These are phyloP conservation scores for Morpho achilles DNA, from an alignment of 2,888 invertebrate genomes.

Conservation along the genomic window DNA sequence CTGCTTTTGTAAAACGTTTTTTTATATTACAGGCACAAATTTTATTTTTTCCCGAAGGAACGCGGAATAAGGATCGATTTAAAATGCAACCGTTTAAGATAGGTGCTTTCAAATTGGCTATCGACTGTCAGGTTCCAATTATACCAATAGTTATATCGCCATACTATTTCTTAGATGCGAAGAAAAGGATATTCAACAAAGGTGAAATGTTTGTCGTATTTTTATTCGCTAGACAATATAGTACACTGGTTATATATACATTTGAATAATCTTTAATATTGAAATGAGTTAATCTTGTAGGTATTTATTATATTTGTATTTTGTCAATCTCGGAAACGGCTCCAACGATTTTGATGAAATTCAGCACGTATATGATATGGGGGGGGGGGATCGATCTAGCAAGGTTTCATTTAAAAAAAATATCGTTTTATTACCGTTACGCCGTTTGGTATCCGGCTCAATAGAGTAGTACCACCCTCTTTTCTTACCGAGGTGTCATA, in stretches of 20 bases:
- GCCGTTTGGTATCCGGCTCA: too few species aligned
- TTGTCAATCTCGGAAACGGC: too few species aligned
- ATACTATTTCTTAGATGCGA: constrained; percentile 78
- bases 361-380: background rate
- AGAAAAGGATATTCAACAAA: constrained; percentile 70
- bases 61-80: constrained; percentile 76
- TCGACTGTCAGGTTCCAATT: constrained; percentile 83
- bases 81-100: constrained; percentile 85
- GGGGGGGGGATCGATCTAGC: too few species aligned
- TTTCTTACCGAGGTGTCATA: too few species aligned
- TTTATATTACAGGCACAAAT: constrained; percentile 78
- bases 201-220: constrained; percentile 44
- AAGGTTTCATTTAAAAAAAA: background rate
- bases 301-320: background rate
- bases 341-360: background rate
- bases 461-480: too few species aligned
- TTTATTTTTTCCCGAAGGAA: constrained; percentile 87
- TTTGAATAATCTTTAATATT: background rate
- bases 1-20: background rate
- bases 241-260: background rate
- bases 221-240: background rate
- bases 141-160: constrained; percentile 84
- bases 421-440: background rate
- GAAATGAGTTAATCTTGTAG: background rate
- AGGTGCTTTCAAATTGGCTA: constrained; percentile 86